Conservation (phyloP, 2,113 vertebrate genomes). For the Probosciger aterrimus region DNA sequence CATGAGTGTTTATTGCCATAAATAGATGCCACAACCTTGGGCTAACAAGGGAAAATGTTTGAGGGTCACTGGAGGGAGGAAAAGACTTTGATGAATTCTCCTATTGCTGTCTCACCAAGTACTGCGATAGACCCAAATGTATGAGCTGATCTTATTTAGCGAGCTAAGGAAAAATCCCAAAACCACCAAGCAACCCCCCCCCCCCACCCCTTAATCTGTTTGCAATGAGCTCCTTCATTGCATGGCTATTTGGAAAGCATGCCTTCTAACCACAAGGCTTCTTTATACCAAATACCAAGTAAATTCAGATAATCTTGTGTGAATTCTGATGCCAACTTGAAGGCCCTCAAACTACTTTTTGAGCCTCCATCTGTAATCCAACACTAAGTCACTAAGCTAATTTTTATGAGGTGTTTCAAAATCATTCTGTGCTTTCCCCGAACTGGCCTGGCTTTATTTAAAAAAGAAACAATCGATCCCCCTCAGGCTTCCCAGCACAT, state of each 20-base stretch:
- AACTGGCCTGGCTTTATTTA: neutral
- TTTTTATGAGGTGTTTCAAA: neutral
- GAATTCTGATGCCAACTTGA: neutral
- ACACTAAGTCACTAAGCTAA: neutral
- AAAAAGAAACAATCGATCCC: neutral
- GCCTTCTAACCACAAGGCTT: neutral
- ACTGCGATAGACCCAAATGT: neutral
- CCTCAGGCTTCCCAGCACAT: neutral
- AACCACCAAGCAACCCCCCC: accelerated
- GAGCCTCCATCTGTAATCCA: neutral
- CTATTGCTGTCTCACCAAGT: neutral
- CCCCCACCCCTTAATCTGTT: neutral
- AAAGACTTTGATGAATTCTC: neutral
- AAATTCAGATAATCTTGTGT: neutral
- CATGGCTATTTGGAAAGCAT: neutral
- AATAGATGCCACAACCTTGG: neutral
- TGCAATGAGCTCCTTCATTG: neutral
- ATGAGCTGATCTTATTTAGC: neutral
- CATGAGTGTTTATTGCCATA: neutral
- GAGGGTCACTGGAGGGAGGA: neutral
- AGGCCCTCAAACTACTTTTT: neutral
- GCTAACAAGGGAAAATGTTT: neutral
- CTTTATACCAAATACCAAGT: neutral
- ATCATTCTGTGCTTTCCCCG: neutral
- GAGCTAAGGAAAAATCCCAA: neutral